phyloP scores from a whole-genome alignment of 2,113 vertebrate species.

The Callithrix jacchus region DNA sequence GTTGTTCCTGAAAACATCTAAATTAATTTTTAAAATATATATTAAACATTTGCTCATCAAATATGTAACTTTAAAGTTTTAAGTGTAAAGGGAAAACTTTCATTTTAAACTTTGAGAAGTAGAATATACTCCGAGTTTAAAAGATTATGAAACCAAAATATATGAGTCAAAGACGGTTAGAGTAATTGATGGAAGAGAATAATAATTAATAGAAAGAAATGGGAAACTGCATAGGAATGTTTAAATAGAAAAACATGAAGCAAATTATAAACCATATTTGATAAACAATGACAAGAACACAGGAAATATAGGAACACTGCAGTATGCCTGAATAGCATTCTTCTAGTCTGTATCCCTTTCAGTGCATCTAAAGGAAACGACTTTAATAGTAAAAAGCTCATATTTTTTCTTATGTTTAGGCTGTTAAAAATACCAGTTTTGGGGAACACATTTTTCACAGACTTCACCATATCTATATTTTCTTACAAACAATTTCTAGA shows the following conservation, averaged over 20 bases:
- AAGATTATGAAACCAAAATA: neutral
- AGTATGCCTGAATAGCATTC: neutral
- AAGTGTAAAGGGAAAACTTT: neutral
- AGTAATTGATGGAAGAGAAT: neutral
- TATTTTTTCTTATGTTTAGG: neutral
- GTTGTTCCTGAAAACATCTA: neutral
- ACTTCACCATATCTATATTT: neutral
- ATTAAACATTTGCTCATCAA: neutral
- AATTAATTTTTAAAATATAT: neutral
- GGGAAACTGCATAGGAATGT: neutral
- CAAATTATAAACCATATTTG: neutral
- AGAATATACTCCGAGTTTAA: neutral
- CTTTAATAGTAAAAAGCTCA: neutral
- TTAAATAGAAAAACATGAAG: neutral
- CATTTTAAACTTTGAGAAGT: neutral
- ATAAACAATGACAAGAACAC: neutral
- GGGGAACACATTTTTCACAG: neutral
- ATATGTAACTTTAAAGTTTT: neutral
- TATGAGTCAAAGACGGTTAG: neutral
- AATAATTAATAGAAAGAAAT: neutral
- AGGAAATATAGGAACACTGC: neutral
- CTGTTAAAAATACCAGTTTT: neutral
- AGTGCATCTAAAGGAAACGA: neutral
- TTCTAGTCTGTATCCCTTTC: neutral
- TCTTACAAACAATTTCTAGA: neutral